These are phyloP conservation scores for Bombus balteatus DNA, from an alignment of 1,140 invertebrate species.

Conservation along the genomic window DNA sequence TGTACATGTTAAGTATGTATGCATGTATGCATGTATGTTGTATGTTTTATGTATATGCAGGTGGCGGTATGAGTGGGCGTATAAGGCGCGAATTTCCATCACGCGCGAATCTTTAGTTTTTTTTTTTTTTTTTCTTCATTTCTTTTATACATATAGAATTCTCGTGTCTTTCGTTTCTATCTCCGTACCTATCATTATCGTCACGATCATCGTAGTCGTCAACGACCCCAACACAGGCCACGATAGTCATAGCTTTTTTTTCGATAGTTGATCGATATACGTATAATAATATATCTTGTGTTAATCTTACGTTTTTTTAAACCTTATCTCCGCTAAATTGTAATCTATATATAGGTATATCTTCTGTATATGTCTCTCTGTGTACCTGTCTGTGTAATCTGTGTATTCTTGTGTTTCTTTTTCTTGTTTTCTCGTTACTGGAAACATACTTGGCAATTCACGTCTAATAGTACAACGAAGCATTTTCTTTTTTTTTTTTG, in stretches of 20 bases:
- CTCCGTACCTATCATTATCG: not conserved
- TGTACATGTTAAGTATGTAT: conserved; percentile 44
- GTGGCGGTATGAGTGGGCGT: not conserved
- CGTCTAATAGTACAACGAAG: conserved; percentile 82
- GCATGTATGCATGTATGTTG: conserved; percentile 35
- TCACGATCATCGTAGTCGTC: not conserved
- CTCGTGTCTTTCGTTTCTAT: conserved; percentile 54
- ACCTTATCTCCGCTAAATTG: conserved; percentile 71
- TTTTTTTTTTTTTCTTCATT: not conserved
- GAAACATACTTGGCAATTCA: conserved; percentile 83
- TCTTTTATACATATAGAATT: conserved; percentile 66
- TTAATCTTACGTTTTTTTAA: conserved; percentile 64
- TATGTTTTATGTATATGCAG: conserved; percentile 31
- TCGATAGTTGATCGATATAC: conserved; percentile 73
- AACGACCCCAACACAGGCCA: conserved; percentile 68
- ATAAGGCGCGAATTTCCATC: conserved; percentile 18
- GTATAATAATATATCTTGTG: conserved; percentile 74
- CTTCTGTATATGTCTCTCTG: conserved; percentile 61
- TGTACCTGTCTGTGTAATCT: conserved; percentile 25
- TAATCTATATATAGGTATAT: conserved; percentile 72
- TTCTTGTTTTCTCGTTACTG: conserved; percentile 69
- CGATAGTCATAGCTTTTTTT: conserved; percentile 79
- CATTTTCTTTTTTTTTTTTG: conserved; percentile 68
- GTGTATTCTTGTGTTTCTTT: conserved; percentile 36
- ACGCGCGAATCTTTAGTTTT: conserved; percentile 55